Evolutionary conservation across 2,113 vertebrate species (phyloP), one percentile per base, ranked within the genome.

Genomic region (Sander lucioperca): DNA sequence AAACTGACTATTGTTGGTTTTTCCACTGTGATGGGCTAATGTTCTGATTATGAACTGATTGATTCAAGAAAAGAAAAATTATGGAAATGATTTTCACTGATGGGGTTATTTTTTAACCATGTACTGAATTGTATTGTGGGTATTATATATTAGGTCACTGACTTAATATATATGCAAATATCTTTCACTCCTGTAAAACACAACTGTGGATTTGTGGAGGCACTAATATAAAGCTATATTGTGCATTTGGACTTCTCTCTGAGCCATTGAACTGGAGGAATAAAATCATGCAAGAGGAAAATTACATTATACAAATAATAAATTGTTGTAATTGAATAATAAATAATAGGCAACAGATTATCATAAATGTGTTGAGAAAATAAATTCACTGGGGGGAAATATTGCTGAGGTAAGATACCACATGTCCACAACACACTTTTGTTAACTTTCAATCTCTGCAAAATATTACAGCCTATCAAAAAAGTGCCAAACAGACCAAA

Each of bases 91-190:
- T 65, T 65, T 48, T 23, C 33, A 79, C 36, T n/a, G 13, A 27
- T 48, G 21, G 36, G 13, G 2, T 13, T 0, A 59, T 61, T 51
- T 43, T 67, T 48, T n/a, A 77, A 63, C 43, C 33, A 12, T 50
- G 18, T 51, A 19, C 15, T 14, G 23, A 75, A 51, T 36, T 48
- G 43, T 45, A 48, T 53, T 30, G 25, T 30, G 12, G 27, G 48
- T 48, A 43, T 43, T 43, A 43, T 43, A 43, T 43, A 43, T 68
- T 82, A 50, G 65, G 63, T 75, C 66, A 73, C 47, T 73, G 58
- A 51, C 68, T 74, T 80, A 64, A 75, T 72, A 75, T 75, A 75
- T 80, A 83, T 78, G 78, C 69, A 71, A 83, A 75, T 80, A 83
- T 43, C 64, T 73, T 86, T 69, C 8, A 73, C 65, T 77, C 30